Conservation (phyloP, 2,888 invertebrate genomes). For the Oeneis ivallda region DNA sequence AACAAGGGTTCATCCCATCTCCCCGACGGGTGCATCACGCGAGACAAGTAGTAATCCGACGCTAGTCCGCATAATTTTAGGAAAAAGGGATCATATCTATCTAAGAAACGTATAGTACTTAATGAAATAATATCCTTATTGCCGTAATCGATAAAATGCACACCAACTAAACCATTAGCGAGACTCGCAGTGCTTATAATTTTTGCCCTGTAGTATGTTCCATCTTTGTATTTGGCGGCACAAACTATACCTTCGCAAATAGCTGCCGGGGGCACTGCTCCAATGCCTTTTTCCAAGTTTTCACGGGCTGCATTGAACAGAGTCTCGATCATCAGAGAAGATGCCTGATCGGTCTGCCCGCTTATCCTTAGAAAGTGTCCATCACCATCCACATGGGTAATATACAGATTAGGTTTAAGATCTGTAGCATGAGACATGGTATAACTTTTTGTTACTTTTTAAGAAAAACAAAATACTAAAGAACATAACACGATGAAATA, state of each 20-base stretch:
- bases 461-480: conserved; percentile 36
- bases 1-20: conserved; percentile 78
- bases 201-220: conserved; percentile 84
- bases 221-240: conserved; percentile 86
- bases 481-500: conserved; percentile 55
- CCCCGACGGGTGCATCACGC: conserved; percentile 76
- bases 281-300: conserved; percentile 70
- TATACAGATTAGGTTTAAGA: conserved; percentile 68
- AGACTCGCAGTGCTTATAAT: conserved; percentile 75
- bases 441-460: conserved; percentile 30
- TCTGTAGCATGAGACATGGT: conserved; percentile 66
- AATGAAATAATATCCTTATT: conserved; percentile 83
- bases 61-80: conserved; percentile 81
- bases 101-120: conserved; percentile 81
- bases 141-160: conserved; percentile 87
- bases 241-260: conserved; percentile 81
- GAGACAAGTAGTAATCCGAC: conserved; percentile 81
- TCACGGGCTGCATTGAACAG: conserved; percentile 64
- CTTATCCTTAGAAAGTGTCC: conserved; percentile 86
- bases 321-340: conserved; percentile 81
- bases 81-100: conserved; percentile 75
- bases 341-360: conserved; percentile 85
- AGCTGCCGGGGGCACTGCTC: conserved; percentile 72
- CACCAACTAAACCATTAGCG: conserved; percentile 80
- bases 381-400: conserved; percentile 86